Conservation (phyloP, 2,113 vertebrate genomes). For the Neogale vison region DNA sequence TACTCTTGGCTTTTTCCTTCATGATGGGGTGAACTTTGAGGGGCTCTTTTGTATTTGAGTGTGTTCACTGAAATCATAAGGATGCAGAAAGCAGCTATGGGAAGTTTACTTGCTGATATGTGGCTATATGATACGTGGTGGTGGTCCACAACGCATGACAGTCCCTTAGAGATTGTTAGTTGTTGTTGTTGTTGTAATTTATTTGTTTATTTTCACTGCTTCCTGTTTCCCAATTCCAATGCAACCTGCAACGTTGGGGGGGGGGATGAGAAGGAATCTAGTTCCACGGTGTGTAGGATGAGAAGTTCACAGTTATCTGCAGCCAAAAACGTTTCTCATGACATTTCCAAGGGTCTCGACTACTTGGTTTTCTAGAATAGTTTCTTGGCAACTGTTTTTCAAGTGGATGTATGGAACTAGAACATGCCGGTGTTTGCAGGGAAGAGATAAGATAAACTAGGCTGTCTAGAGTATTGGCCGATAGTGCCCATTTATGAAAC, state of each 20-base stretch:
- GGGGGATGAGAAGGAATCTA: background rate
- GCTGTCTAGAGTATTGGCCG: constrained; percentile 92
- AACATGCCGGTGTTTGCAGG: constrained; percentile 90
- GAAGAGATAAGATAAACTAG: constrained; percentile 94
- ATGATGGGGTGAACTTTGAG: constrained; percentile 7
- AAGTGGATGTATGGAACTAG: constrained; percentile 89
- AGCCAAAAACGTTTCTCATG: constrained; percentile 20
- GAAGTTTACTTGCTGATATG: constrained; percentile 74
- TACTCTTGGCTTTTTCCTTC: constrained; percentile 68
- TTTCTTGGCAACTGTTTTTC: constrained; percentile 84
- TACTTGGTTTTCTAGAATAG: constrained; percentile 66
- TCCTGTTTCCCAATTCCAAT: constrained; percentile 65
- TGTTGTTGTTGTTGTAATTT: constrained; percentile 62
- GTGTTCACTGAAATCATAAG: constrained; percentile 44
- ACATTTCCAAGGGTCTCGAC: background rate
- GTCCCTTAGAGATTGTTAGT: constrained; percentile 68
- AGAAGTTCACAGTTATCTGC: constrained; percentile 56
- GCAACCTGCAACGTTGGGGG: constrained; percentile 53
- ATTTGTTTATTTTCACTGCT: constrained; percentile 72
- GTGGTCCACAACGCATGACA: constrained; percentile 68
- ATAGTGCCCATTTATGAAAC: constrained; percentile 90
- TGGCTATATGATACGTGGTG: constrained; percentile 38
- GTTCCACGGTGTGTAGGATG: constrained; percentile 66
- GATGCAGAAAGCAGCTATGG: constrained; percentile 2
- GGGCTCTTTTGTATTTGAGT: constrained; percentile 42